Base-by-base conservation (phyloP, 2,113 vertebrate genomes). In the Natator depressus region DNA sequence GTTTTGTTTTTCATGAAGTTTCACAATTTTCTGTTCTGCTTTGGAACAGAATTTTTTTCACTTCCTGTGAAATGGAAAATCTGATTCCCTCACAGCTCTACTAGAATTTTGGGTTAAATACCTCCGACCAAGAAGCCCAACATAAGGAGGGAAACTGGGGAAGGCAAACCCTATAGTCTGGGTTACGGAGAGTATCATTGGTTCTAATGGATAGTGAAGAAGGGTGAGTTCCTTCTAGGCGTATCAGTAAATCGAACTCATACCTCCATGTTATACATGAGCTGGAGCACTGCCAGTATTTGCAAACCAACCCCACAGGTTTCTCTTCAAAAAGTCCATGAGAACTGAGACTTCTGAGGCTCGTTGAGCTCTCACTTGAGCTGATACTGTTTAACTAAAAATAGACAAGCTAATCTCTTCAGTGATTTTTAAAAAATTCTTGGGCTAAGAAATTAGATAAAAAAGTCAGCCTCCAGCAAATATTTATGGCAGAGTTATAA, bases 401-500 rank as follows among this genome's bases (percentile, higher is more conserved):
- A 90, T 72, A 47, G 17, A 13, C 89, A 90, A 85, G 76, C 62
- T 1, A 31, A 85, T 88, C 82, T 62, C 47, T 85, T 80, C 20
- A 81, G 16, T 84, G 46, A 80, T 35, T 2, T 88, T 0, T 55
- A 89, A 69, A 86, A 82, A 49, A 84, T 10, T 17, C 42, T 38
- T 49, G 82, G 69, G 22, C 10, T 82, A 87, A 88, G 53, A 88
- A 79, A 75, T 22, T 69, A 1, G 0, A 85, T 86, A 84, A 38
- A 69, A 57, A 31, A 50, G 46, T 85, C 50, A 88, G 72, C 85
- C 53, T 87, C 42, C 14, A 79, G 35, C 82, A 90, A 95, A 8
- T 75, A 42, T 87, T 95, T 88, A 29, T 78, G 5, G 62, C 82
- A 69, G 78, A n/a, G 93, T 86, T 82, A 82, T 79, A 95, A 93